Conservation (phyloP, 2,888 invertebrate genomes). For the Itoplectis maculator region DNA sequence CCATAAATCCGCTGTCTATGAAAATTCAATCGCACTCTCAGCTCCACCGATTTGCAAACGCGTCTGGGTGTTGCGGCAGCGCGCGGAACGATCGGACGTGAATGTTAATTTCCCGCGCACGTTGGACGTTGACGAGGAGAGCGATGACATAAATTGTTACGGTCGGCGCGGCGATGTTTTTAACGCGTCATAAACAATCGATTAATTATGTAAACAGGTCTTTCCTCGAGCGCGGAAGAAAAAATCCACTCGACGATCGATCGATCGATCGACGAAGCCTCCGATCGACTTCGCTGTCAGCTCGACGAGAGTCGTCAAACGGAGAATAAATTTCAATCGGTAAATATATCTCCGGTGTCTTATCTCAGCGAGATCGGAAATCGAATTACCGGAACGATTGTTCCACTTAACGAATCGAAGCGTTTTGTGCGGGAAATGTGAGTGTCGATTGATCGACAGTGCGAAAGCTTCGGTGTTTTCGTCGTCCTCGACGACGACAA, state of each 20-base stretch:
- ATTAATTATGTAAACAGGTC: slow-evolving; percentile 46
- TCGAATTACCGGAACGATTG: slow-evolving; percentile 16
- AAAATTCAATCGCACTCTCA: slow-evolving; percentile 16
- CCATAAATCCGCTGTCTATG: slow-evolving; percentile 6
- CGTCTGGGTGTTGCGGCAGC: slow-evolving; percentile 3
- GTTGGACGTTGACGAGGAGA: slow-evolving; percentile 1
- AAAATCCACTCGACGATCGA: neutral
- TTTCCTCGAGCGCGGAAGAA: neutral
- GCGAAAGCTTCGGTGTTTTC: neutral
- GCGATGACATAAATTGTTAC: neutral
- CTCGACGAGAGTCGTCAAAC: neutral
- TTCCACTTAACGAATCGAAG: neutral
- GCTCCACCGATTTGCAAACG: neutral
- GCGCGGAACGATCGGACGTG: no score
- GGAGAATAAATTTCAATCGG: slow-evolving; percentile 5
- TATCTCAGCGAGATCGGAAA: neutral
- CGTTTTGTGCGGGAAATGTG: neutral
- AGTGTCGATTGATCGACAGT: neutral
- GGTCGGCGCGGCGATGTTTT: slow-evolving; percentile 1
- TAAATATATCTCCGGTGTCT: neutral
- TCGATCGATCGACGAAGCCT: neutral
- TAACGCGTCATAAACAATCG: slow-evolving; percentile 15
- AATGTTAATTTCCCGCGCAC: slow-evolving; percentile 2
- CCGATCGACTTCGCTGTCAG: neutral
- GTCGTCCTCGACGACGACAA: neutral